Base-by-base conservation (phyloP, 64 coral and sea anemone species). In the Catalaphyllia jardinei region DNA sequence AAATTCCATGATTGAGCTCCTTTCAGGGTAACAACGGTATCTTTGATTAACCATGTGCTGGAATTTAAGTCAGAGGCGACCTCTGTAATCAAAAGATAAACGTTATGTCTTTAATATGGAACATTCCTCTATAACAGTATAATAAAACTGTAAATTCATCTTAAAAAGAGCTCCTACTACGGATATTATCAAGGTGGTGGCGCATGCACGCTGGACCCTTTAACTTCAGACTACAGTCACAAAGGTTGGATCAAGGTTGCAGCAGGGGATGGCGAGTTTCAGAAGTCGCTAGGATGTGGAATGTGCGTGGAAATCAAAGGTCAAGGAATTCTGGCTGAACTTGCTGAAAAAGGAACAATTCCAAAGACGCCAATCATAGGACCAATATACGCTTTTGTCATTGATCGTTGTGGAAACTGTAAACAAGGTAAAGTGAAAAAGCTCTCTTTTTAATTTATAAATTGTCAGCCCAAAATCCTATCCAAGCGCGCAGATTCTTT, bases 271-370 rank as follows among this genome's bases (percentile, higher is more conserved):
- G 71, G 79, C 4, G 89, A 86, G 17, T 91, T 91, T 51, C 89
- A 91, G 63, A 83, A 75, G 27, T 91, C 89, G 8, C 80, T 91
- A 52, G 89, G 89, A 12, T 91, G 89, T 91, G 89, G 89, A 74
- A 91, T 91, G 89, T 91, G 89, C 4, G 69, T 91, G 4, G 89
- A 91, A 29, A 91, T 91, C 57, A 91, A 75, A 22, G 89, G 89
- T 22, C 52, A 81, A 51, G 89, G 89, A 0, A 91, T 84, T 49
- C 71, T 81, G 4, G 82, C 79, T 9, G 89, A 83, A 10, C 80
- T 86, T 28, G 38, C 81, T 42, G 22, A 24, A 24, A 85, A 64
- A 42, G 38, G 30, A 71, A 71, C 39, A 64, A 85, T 85, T 16
- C 63, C 81, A 8, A 85, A 85, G 63, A 91, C 63, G 9, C 89